Evolutionary conservation across 2,888 invertebrate species (phyloP).

Genomic region (Dryadula phaetusa): DNA sequence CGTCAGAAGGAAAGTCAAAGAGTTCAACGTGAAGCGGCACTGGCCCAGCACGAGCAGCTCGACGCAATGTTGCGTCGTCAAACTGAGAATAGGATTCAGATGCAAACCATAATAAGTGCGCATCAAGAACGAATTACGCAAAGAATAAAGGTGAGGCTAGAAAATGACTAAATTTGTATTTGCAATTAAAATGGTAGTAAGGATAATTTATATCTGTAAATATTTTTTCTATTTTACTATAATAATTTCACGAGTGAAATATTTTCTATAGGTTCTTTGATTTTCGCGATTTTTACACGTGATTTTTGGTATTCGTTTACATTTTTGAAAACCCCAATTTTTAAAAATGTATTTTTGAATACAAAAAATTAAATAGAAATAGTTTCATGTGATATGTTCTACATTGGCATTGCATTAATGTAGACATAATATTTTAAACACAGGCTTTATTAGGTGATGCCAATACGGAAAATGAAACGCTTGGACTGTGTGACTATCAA

Average conservation of each 20-base stretch:
- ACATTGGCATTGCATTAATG: neutral
- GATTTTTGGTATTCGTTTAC: too few species aligned
- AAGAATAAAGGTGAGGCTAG: slow-evolving; percentile 78
- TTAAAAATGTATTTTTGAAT: too few species aligned
- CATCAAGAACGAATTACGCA: slow-evolving; percentile 86
- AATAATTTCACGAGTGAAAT: too few species aligned
- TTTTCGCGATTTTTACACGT: too few species aligned
- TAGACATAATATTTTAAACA: slow-evolving; percentile 22
- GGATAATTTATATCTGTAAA: too few species aligned
- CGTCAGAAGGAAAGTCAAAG: slow-evolving; percentile 75
- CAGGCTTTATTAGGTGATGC: slow-evolving; percentile 67
- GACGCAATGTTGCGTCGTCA: slow-evolving; percentile 82
- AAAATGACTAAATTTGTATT: too few species aligned
- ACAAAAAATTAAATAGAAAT: too few species aligned
- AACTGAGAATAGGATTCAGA: slow-evolving; percentile 81
- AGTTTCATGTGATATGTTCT: too few species aligned
- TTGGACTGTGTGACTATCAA: slow-evolving; percentile 49
- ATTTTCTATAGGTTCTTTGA: too few species aligned
- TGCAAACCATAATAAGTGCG: slow-evolving; percentile 84
- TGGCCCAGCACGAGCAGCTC: slow-evolving; percentile 81
- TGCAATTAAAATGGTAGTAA: too few species aligned
- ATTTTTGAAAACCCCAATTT: too few species aligned
- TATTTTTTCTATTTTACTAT: too few species aligned
- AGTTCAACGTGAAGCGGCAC: slow-evolving; percentile 79
- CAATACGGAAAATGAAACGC: slow-evolving; percentile 50